A percentile compares a stretch with the other conserved stretches of the same genome.
phyloP scores from a whole-genome alignment of 2,113 vertebrate species.

The Grus americana region DNA sequence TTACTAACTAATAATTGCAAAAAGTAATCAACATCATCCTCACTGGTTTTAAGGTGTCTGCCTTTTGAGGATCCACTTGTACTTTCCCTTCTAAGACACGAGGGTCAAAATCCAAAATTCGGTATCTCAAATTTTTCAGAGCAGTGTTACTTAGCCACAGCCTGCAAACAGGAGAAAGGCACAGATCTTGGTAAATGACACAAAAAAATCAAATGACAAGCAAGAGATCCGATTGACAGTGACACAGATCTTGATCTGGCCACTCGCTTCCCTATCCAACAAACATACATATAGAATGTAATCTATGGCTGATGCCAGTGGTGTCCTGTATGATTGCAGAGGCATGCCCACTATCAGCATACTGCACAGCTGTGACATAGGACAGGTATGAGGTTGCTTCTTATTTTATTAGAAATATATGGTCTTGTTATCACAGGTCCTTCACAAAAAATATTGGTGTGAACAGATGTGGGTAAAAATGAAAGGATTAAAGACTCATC shows the following conservation, averaged over 20 bases:
- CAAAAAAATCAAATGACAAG: not conserved
- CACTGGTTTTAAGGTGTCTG: slow-evolving; percentile 85
- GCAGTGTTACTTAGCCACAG: slow-evolving; percentile 82
- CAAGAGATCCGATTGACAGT: not conserved
- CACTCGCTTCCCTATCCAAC: not conserved
- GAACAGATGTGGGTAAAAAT: not conserved
- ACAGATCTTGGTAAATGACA: not conserved
- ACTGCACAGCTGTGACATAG: not conserved
- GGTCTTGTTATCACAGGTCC: not conserved
- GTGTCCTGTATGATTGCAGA: not conserved
- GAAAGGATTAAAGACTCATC: not conserved
- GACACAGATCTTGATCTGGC: not conserved
- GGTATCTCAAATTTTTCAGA: slow-evolving; percentile 83
- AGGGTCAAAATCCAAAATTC: slow-evolving; percentile 86
- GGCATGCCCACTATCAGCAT: not conserved
- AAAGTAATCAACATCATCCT: slow-evolving; percentile 39
- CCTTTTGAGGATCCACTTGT: slow-evolving; percentile 74
- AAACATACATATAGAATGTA: not conserved
- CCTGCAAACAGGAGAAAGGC: slow-evolving; percentile 68
- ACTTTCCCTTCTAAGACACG: slow-evolving; percentile 86
- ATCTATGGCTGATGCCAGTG: accelerated
- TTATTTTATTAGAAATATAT: not conserved
- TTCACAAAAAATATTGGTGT: not conserved
- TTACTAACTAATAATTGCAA: not conserved
- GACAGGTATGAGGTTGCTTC: not conserved